Base-by-base conservation (phyloP, 2,113 vertebrate species). In the Reinhardtius hippoglossoides region DNA sequence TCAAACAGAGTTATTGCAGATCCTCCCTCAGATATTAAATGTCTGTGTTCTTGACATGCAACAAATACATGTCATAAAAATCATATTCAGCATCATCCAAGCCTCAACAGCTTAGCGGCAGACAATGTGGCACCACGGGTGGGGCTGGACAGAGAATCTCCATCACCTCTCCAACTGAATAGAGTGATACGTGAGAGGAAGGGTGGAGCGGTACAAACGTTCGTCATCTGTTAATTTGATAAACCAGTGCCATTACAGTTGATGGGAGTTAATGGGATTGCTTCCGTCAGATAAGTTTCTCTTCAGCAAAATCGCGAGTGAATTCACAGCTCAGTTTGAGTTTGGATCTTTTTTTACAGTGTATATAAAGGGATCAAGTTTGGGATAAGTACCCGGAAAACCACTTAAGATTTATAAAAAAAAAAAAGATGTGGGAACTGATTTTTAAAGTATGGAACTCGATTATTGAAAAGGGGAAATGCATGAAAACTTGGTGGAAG, bases 121-220 rank as follows among this genome's bases (percentile, higher is more conserved):
- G 16, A 82, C 71, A 86, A 35, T 76, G 68, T 71, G 69, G 62
- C 27, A 40, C 27, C 46, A 16, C 4, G 76, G 87, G 67, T 44
- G 80, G 37, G 63, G 66, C 40, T 42, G 65, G 64, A 76, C 42
- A 72, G 0, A 67, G 24, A 69, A 62, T 67, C 52, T 76, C 21
- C 0, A 31, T 16, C 0, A 5, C 16, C 50, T 57, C 56, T 59
- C 18, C 0, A 6, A 74, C 27, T 82, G 69, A 88, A 88, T 26
- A 24, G 57, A 79, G 52, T 31, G 82, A 84, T 27, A 89, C 9
- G 54, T 74, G 90, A 88, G 86, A 85, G 37, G 61, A 90, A 63
- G 87, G 89, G 84, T 81, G 84, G 80, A 78, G 72, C 21, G 1
- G 42, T 15, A 16, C 52, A 60, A 67, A 44, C 2, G n/a, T n/a